These are phyloP conservation scores for Drosophila merina DNA, from an alignment of 2,888 invertebrate genomes.

Conservation along the genomic window DNA sequence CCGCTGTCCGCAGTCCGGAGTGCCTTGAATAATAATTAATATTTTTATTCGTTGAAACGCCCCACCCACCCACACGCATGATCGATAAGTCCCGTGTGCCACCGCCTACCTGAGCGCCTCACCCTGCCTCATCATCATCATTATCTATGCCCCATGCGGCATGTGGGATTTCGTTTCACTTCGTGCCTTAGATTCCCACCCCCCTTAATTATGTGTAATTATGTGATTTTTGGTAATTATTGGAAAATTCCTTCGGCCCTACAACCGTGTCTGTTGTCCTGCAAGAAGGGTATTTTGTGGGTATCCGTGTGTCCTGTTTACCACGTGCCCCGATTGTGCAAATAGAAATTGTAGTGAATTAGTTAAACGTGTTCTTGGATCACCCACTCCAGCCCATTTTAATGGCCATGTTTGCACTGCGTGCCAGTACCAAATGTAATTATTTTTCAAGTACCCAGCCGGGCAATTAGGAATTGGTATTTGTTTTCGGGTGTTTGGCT, in stretches of 20 bases:
- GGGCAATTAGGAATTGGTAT: slow-evolving; percentile 6
- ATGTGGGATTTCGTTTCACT: slow-evolving; percentile 24
- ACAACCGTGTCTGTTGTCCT: slow-evolving; percentile 7
- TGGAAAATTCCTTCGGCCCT: slow-evolving; percentile 56
- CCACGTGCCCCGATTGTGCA: slow-evolving; percentile 62
- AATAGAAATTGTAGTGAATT: slow-evolving; percentile 65
- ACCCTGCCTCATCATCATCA: slow-evolving; percentile 30
- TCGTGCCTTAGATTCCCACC: slow-evolving; percentile 10
- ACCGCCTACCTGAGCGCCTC: slow-evolving; percentile 28
- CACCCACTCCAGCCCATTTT: neutral
- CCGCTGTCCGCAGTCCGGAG: neutral
- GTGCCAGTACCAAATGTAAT: slow-evolving; percentile 50
- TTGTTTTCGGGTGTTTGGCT: slow-evolving; percentile 15
- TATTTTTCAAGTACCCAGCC: slow-evolving; percentile 25
- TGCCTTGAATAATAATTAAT: slow-evolving; percentile 71
- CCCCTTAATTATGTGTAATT: slow-evolving; percentile 70
- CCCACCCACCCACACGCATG: slow-evolving; percentile 10
- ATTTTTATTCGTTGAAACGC: slow-evolving; percentile 26
- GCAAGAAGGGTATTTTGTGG: neutral
- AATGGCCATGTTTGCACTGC: slow-evolving; percentile 1
- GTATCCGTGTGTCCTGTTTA: slow-evolving; percentile 33
- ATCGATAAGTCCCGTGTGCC: slow-evolving; percentile 16
- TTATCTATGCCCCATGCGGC: slow-evolving; percentile 53
- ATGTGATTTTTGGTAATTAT: slow-evolving; percentile 77
- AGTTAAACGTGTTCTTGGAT: slow-evolving; percentile 38